Evolutionary conservation across 2,113 vertebrate genomes (phyloP).

Genomic region (Trachemys scripta): DNA sequence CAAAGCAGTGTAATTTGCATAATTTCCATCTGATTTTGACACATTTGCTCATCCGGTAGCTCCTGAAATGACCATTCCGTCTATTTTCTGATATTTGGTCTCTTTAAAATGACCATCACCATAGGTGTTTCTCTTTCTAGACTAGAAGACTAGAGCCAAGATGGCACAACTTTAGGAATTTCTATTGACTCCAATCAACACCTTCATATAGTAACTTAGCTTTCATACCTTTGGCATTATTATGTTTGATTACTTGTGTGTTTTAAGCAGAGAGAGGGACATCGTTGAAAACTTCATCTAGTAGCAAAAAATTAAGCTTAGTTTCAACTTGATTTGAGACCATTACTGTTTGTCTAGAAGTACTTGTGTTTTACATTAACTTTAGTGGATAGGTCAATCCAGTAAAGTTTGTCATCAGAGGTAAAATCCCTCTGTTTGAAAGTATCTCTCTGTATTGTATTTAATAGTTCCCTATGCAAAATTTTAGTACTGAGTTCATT

Average conservation of each 20-base stretch:
- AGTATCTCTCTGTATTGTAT: neutral
- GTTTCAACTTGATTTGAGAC: neutral
- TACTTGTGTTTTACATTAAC: neutral
- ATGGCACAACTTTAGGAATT: neutral
- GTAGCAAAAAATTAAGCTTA: neutral
- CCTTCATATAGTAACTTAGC: neutral
- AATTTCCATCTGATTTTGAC: constrained; percentile 7
- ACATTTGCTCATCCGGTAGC: neutral
- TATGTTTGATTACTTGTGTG: neutral
- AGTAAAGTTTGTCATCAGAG: neutral
- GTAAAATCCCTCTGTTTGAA: neutral
- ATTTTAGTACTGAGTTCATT: neutral
- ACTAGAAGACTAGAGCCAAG: constrained; percentile 10
- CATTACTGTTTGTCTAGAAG: neutral
- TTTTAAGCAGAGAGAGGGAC: neutral
- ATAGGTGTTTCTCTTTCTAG: neutral
- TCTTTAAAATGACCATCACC: neutral
- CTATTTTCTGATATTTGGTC: neutral
- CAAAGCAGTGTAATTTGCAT: neutral
- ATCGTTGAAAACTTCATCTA: neutral
- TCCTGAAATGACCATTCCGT: neutral
- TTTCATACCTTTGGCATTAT: neutral
- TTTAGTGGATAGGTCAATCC: neutral
- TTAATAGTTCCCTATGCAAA: neutral
- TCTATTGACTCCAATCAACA: constrained; percentile 1